These are phyloP conservation scores for Amazona vittata DNA, from an alignment of 2,113 vertebrate genomes.

Conservation along the genomic window DNA sequence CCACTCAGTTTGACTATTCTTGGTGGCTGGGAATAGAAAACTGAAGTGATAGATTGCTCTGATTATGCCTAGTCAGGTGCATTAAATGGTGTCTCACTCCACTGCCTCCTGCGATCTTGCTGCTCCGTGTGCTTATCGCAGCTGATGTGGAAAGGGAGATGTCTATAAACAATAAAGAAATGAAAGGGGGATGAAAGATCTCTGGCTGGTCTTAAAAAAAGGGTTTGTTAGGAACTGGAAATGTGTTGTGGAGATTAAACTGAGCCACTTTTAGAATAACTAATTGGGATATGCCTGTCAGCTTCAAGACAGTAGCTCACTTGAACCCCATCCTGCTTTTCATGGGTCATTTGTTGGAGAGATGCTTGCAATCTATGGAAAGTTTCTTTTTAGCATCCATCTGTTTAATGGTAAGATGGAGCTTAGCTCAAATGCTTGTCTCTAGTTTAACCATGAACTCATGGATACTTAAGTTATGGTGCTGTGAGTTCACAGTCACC, in stretches of 20 bases:
- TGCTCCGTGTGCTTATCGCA: not conserved
- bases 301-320: not conserved
- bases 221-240: not conserved
- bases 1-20: not conserved
- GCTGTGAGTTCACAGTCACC: not conserved
- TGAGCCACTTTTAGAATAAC: not conserved
- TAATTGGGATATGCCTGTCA: slow-evolving; percentile 6
- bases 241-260: not conserved
- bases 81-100: slow-evolving; percentile 51
- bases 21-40: not conserved
- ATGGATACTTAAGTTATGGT: not conserved
- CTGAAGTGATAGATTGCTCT: slow-evolving; percentile 55
- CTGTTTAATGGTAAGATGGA: not conserved
- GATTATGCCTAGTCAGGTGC: slow-evolving; percentile 56
- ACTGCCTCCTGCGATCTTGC: not conserved
- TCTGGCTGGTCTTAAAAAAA: not conserved
- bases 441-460: not conserved
- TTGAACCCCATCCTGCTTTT: not conserved
- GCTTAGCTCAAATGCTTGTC: not conserved
- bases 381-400: slow-evolving; percentile 19
- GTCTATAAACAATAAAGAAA: slow-evolving; percentile 36
- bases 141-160: not conserved
- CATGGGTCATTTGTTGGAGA: slow-evolving; percentile 14
- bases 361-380: not conserved
- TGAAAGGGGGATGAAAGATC: not conserved